These are phyloP conservation scores for Tiliacea aurago DNA, from an alignment of 2,888 invertebrate genomes.

Conservation along the genomic window DNA sequence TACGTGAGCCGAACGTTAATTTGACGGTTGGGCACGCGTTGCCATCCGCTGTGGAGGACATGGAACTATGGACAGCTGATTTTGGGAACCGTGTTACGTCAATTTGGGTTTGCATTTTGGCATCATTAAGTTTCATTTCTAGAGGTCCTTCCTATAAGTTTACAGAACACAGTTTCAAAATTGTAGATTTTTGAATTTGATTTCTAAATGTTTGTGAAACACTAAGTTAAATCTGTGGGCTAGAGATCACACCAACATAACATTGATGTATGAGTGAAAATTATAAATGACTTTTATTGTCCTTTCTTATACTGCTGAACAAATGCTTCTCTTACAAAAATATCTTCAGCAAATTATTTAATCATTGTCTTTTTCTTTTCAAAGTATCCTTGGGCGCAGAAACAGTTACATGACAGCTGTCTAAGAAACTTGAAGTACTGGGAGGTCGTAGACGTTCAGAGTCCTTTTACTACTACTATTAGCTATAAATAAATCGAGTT, in stretches of 20 bases:
- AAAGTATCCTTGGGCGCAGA: background rate
- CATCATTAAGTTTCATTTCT: conserved; percentile 25
- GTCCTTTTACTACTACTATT: conserved; percentile 40
- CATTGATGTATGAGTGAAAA: background rate
- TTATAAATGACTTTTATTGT: background rate
- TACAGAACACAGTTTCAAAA: background rate
- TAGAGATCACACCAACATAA: background rate
- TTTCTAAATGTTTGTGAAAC: background rate
- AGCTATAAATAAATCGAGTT: conserved; percentile 52
- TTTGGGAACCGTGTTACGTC: conserved; percentile 54
- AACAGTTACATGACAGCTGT: background rate
- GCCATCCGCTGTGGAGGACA: conserved; percentile 49
- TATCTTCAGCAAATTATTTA: background rate
- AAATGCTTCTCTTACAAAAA: background rate
- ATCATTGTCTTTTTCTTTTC: background rate
- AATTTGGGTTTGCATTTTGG: conserved; percentile 35
- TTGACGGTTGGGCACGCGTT: conserved; percentile 39
- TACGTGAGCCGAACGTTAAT: conserved; percentile 72
- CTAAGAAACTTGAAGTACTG: conserved; percentile 19
- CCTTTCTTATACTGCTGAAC: background rate
- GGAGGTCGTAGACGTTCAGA: conserved; percentile 52
- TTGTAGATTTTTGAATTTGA: background rate
- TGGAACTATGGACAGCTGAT: conserved; percentile 59
- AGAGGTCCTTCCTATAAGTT: background rate
- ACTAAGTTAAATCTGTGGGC: background rate